Evolutionary conservation across 2,113 vertebrate genomes (phyloP), one percentile per base, ranked within the genome.

Genomic region (Esox niger): DNA sequence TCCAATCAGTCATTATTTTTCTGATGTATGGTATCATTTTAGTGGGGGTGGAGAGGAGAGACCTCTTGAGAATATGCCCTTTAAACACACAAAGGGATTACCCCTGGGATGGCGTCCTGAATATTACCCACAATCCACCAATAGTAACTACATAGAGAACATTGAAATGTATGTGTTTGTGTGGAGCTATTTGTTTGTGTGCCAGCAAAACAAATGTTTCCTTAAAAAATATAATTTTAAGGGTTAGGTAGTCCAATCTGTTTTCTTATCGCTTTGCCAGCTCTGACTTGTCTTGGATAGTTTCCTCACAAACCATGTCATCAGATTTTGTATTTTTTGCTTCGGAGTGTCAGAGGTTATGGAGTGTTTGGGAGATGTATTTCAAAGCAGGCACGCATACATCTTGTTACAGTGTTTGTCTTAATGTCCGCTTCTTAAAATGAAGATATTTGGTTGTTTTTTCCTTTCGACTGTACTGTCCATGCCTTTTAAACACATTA

Each of bases 1-100:
- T 91, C 84, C 84, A 80, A 84, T 88, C 82, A 82, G 83, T 85
- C 83, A 89, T 88, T 88, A 89, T 43, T 43, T 43, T 43, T 4
- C 17, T 17, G 38, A 43, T 15, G 3, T 43, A 4, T 43, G 11
- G 1, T 82, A 64, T 67, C 47, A 78, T 84, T 83, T 83, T 79
- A 80, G 71, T 76, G 73, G 68, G 66, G 46, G 6, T 4, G 33
- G 64, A 35, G 0, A 62, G 27, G 69, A 32, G 66, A 66, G 70
- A 38, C 35, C 73, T 77, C n/a, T 62, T 73, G 68, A 79, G 76
- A 78, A 58, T 27, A 70, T 76, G 77, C 85, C 77, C 82, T 86
- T 82, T 73, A 74, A 64, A 52, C 31, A 64, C 46, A 52, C 32
- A 77, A 65, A 68, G 52, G 63, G 58, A n/a, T 9, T 1, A 43